These are phyloP conservation scores for Aphelocoma coerulescens DNA, from an alignment of 2,113 vertebrate genomes.

Conservation along the genomic window DNA sequence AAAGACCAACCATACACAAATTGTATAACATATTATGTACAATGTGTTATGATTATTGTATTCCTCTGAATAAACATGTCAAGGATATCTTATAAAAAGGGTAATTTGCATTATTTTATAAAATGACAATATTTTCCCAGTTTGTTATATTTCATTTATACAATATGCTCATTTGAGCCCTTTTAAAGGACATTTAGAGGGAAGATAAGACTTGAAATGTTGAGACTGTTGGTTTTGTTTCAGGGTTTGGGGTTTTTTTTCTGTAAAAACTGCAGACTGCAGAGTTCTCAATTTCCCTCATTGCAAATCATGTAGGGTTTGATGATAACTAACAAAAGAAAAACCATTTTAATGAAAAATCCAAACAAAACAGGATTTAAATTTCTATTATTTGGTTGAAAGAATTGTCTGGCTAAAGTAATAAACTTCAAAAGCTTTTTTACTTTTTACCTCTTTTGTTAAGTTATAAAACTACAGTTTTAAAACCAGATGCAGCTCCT, in stretches of 20 bases:
- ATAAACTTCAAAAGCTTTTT: background rate
- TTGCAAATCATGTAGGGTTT: background rate
- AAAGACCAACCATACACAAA: background rate
- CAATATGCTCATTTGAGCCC: background rate
- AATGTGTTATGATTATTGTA: background rate
- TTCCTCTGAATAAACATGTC: background rate
- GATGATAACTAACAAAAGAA: background rate
- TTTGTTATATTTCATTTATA: background rate
- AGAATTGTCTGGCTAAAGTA: background rate
- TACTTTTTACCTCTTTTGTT: background rate
- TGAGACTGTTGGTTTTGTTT: background rate
- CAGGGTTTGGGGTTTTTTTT: background rate
- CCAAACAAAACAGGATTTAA: background rate
- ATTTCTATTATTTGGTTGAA: background rate
- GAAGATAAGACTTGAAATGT: background rate
- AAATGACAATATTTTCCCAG: background rate
- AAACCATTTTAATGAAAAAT: background rate
- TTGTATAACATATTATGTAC: background rate
- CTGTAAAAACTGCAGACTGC: background rate
- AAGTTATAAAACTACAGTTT: background rate
- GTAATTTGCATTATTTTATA: background rate
- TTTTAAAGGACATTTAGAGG: background rate
- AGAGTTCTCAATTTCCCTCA: background rate
- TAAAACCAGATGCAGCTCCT: background rate
- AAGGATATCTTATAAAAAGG: background rate